phyloP scores from a whole-genome alignment of 2,113 vertebrate species.

The Apus apus region DNA sequence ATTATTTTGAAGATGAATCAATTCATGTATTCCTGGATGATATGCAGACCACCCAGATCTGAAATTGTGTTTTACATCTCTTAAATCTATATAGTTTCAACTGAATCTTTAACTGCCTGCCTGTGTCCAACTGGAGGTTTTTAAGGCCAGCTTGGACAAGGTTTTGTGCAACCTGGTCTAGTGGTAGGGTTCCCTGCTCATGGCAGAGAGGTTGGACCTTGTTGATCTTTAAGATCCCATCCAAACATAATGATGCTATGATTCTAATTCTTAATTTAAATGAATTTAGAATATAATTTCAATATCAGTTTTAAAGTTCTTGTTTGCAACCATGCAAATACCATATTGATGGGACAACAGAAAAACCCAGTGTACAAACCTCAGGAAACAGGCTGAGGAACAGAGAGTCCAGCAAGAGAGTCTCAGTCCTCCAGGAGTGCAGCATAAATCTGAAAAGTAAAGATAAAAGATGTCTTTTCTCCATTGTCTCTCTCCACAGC shows the following conservation, averaged over 20 bases:
- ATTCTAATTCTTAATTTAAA: too few species aligned
- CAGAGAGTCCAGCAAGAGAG: background rate
- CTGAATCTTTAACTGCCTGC: conserved; percentile 31
- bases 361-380: background rate
- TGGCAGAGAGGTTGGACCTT: too few species aligned
- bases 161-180: too few species aligned
- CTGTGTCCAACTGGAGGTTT: background rate
- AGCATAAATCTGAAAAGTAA: background rate
- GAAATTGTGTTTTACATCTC: conserved; percentile 56
- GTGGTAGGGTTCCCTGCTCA: too few species aligned
- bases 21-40: conserved; percentile 61
- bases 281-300: too few species aligned
- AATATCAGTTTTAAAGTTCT: too few species aligned
- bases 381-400: background rate
- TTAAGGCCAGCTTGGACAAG: too few species aligned
- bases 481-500: background rate
- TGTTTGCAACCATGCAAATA: background rate
- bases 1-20: conserved; percentile 66
- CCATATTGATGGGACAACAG: background rate
- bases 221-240: too few species aligned
- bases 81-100: conserved; percentile 43
- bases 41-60: conserved; percentile 68
- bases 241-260: too few species aligned
- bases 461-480: background rate
- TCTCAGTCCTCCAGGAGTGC: background rate